Conservation (phyloP, 2,888 invertebrate species). For the Trissolcus brochymenae region DNA sequence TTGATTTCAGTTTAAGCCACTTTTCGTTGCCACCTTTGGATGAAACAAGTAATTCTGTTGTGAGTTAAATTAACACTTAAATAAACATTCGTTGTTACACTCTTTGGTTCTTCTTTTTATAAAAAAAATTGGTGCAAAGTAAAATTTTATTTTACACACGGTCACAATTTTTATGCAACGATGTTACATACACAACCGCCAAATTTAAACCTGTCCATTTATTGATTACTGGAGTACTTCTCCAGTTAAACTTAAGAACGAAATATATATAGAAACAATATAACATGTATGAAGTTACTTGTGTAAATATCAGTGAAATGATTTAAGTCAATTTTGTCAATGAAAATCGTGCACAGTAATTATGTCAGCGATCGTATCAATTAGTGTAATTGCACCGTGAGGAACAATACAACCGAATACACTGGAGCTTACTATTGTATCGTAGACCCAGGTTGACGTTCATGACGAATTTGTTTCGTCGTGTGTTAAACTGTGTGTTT, state of each 20-base stretch:
- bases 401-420: slow-evolving; percentile 46
- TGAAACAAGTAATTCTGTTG: not conserved
- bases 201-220: too few species aligned
- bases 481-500: slow-evolving; percentile 25
- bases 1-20: slow-evolving; percentile 16
- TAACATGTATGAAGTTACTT: not conserved
- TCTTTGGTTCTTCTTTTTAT: not conserved
- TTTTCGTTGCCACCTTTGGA: not conserved
- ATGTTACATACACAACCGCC: too few species aligned
- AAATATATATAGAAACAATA: not conserved
- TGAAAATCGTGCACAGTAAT: slow-evolving; percentile 37
- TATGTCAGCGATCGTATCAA: slow-evolving; percentile 42
- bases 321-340: slow-evolving; percentile 36
- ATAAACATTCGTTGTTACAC: not conserved
- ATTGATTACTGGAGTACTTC: too few species aligned
- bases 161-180: not conserved
- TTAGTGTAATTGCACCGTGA: slow-evolving; percentile 48
- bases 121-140: not conserved
- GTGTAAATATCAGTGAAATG: slow-evolving; percentile 7
- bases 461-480: slow-evolving; percentile 29
- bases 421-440: slow-evolving; percentile 27
- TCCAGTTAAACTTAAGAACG: not conserved
- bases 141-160: not conserved
- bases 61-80: not conserved
- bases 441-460: slow-evolving; percentile 28